Conservation (phyloP, 2,888 invertebrate species). For the Sphecodes monilicornis region DNA sequence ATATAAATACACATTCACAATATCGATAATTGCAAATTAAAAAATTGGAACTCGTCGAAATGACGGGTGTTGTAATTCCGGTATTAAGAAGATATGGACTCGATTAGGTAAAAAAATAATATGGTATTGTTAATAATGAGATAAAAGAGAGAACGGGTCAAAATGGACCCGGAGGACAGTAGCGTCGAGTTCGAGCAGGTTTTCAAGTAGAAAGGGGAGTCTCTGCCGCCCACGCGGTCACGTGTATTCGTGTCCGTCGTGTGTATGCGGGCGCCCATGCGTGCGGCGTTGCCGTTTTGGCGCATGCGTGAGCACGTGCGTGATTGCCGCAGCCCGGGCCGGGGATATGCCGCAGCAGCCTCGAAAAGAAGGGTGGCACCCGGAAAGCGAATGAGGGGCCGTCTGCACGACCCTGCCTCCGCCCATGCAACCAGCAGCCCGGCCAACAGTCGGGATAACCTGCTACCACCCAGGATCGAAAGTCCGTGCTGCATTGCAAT, state of each 20-base stretch:
- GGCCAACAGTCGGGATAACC: conserved; percentile 67
- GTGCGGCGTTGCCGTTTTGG: conserved; percentile 54
- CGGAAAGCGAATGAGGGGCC: conserved; percentile 81
- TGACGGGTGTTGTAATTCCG: too few relatives aligned
- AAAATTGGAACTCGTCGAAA: too few relatives aligned
- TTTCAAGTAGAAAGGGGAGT: conserved; percentile 26
- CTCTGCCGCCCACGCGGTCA: conserved; percentile 18
- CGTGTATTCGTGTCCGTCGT: conserved; percentile 26
- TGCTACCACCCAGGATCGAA: conserved; percentile 66
- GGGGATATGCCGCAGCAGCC: conserved; percentile 67
- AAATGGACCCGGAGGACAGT: background rate
- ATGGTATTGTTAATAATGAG: too few relatives aligned
- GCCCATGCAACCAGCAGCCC: conserved; percentile 78
- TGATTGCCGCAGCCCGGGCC: conserved; percentile 66
- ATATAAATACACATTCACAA: too few relatives aligned
- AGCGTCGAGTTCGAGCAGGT: conserved; percentile 16
- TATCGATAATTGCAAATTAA: too few relatives aligned
- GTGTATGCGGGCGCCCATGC: conserved; percentile 58
- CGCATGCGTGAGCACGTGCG: conserved; percentile 75
- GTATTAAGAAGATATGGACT: too few relatives aligned
- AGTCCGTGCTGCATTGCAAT: conserved; percentile 51
- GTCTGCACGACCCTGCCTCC: conserved; percentile 79
- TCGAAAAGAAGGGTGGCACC: conserved; percentile 80
- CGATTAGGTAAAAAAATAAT: too few relatives aligned
- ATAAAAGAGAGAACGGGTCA: background rate